Percentiles rank a stretch among this genome's conserved stretches.
Conservation (phyloP, 2,888 invertebrate species). For the Apantesis nais region DNA sequence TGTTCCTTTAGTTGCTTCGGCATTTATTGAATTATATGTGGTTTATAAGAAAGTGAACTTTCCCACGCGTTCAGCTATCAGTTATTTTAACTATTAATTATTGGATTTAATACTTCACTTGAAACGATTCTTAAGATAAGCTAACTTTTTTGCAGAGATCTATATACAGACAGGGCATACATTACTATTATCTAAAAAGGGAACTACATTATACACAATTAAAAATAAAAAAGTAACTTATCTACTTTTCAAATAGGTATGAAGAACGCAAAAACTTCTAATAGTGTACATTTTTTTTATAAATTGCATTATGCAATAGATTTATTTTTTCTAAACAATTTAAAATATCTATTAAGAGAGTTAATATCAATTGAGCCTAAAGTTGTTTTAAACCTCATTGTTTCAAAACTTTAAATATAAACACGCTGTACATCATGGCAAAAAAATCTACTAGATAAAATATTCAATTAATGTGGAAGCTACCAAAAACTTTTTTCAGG, state of each 20-base stretch:
- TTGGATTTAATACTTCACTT: too few relatives aligned
- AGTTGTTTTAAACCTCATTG: background rate
- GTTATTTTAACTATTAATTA: too few relatives aligned
- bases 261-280: background rate
- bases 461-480: background rate
- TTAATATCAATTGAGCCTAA: background rate
- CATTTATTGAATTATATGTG: too few relatives aligned
- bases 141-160: background rate
- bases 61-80: too few relatives aligned
- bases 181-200: too few relatives aligned
- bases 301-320: too few relatives aligned
- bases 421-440: background rate
- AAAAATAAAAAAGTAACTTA: background rate
- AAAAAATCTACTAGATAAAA: background rate
- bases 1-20: conserved; percentile 28
- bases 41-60: too few relatives aligned
- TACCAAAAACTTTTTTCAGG: background rate
- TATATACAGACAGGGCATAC: too few relatives aligned
- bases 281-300: background rate
- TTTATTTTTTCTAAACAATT: too few relatives aligned
- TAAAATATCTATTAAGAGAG: background rate
- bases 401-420: background rate
- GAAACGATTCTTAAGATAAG: background rate
- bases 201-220: too few relatives aligned
- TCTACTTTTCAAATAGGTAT: background rate